Evolutionary conservation across 2,113 vertebrate genomes (phyloP).

Genomic region (Hoplias malabaricus): DNA sequence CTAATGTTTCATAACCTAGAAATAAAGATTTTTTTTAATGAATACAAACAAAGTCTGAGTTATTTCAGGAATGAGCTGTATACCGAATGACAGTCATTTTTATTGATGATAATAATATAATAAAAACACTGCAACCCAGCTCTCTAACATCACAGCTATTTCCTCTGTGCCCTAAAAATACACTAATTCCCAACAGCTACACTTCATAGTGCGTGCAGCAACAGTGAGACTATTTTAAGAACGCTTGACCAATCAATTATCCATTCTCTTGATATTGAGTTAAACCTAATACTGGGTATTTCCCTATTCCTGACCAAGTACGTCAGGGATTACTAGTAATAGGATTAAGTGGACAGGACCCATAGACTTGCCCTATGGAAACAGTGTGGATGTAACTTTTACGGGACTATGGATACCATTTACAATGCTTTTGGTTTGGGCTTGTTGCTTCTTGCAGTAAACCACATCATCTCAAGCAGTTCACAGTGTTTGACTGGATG

Average conservation of each 20-base stretch:
- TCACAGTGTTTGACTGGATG: conserved; percentile 78
- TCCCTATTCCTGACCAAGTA: neutral
- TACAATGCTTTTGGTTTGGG: conserved; percentile 69
- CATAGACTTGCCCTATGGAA: conserved; percentile 69
- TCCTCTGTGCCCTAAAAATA: too few species aligned
- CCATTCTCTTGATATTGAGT: neutral
- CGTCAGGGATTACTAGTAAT: conserved; percentile 85
- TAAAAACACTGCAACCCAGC: neutral
- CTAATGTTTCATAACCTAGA: conserved; percentile 47
- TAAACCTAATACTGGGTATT: neutral
- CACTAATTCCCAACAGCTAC: neutral
- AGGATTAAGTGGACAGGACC: conserved; percentile 75
- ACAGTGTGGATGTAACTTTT: conserved; percentile 62
- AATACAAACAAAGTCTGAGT: neutral
- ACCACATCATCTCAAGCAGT: conserved; percentile 50
- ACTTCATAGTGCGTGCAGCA: neutral
- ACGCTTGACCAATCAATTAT: neutral
- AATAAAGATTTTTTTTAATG: conserved; percentile 61
- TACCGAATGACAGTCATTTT: neutral
- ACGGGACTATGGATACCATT: conserved; percentile 81
- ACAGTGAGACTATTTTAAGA: neutral
- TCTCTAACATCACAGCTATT: neutral
- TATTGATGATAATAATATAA: neutral
- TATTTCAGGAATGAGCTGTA: neutral
- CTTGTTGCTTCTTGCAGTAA: conserved; percentile 58